Base-by-base conservation (phyloP, 2,888 invertebrate species). In the Sialis fuliginosa region DNA sequence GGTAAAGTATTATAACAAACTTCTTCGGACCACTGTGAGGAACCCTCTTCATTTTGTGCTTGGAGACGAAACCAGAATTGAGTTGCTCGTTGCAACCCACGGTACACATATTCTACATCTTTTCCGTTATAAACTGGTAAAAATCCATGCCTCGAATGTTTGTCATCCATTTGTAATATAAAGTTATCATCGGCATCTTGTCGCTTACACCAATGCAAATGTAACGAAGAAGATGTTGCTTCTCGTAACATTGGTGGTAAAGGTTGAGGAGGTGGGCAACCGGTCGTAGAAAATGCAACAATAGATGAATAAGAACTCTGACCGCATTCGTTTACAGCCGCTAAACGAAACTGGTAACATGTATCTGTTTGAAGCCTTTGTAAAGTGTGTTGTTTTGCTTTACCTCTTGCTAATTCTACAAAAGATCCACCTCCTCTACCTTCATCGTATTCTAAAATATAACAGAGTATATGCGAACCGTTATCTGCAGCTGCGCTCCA, bases 31-130 rank as follows among this genome's bases (percentile, higher is more conserved):
- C 87, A 89, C 10, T 77, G 75, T 6, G 89, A 87, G 53, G 74
- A 71, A 2, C 91, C 91, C 56, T 88, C 87, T 53, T 82, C 81
- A 59, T 89, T 91, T 60, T 80, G 80, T 54, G 86, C 81, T 52
- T 80, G 74, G 55, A 90, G 68, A 61, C 88, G 75, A 65, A 90
- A 90, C 58, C 78, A 81, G 64, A 89, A 91, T 57, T 79, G 77
- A 52, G 84, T 79, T 55, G 84, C 85, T 55, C 86, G 74, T 39
- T 74, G 71, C 50, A 91, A 70, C 49, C 75, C 75, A 48, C 69
- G 66, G 61, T 85, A 82, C 53, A 74, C 69, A 63, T 83, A 75
- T 31, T 74, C 67, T 13, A 75, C 72, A 45, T 86, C 86, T 51
- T 74, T 69, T 2, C 91, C 91, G 60, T 79, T 79, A 68, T 87